Percentiles rank a stretch among this genome's conserved stretches.
These are phyloP conservation scores for Automeris io DNA, from an alignment of 2,888 invertebrate genomes.

Conservation along the genomic window DNA sequence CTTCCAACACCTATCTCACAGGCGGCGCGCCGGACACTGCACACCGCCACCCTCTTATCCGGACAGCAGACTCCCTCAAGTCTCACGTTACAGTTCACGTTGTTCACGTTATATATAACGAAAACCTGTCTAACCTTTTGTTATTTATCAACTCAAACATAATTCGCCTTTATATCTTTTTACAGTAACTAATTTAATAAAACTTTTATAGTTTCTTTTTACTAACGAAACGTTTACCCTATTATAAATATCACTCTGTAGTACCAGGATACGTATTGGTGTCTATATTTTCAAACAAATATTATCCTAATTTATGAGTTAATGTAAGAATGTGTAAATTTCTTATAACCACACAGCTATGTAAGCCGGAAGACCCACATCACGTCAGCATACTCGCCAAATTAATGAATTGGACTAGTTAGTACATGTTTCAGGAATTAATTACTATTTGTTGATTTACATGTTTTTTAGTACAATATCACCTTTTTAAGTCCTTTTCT, in stretches of 20 bases:
- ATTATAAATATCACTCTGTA: too few species aligned
- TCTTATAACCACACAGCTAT: neutral
- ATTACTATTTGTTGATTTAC: neutral
- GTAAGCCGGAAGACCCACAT: slow-evolving; percentile 3
- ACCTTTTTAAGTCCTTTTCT: too few species aligned
- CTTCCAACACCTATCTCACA: too few species aligned
- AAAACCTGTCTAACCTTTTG: too few species aligned
- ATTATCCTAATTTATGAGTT: slow-evolving; percentile 4
- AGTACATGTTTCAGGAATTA: neutral
- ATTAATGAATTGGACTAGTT: slow-evolving; percentile 6
- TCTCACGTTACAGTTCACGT: too few species aligned
- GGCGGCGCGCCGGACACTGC: too few species aligned
- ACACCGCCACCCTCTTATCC: too few species aligned
- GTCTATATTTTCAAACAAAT: neutral
- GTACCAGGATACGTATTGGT: too few species aligned
- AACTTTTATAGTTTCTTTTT: too few species aligned
- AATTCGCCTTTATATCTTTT: neutral
- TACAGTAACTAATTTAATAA: neutral
- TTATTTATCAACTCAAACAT: neutral
- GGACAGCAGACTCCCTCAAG: too few species aligned
- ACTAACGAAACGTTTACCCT: too few species aligned
- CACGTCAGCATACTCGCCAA: neutral
- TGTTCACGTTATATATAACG: too few species aligned
- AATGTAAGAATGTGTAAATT: slow-evolving; percentile 7
- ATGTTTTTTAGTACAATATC: neutral